Conservation (phyloP, 92 coral and sea anemone genomes). For the Epizoanthus ramosus region DNA sequence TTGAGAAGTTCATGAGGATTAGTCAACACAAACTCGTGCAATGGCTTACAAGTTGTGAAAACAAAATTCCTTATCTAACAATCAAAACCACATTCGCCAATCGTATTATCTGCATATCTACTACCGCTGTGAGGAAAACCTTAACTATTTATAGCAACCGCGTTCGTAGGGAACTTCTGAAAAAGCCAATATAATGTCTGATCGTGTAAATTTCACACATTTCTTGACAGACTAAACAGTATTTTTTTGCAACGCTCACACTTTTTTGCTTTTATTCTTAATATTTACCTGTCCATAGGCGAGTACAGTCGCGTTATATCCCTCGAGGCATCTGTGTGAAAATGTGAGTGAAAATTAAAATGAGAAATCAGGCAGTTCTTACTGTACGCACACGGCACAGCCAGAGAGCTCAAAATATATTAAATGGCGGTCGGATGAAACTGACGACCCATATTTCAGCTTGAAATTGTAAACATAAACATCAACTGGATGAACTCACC, state of each 20-base stretch:
- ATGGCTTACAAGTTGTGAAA: not conserved
- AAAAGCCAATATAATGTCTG: conserved; percentile 13
- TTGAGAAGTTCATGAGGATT: not conserved
- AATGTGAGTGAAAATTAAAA: conserved; percentile 11
- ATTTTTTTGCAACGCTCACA: not conserved
- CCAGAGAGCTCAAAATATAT: not conserved
- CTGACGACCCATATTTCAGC: conserved; percentile 9
- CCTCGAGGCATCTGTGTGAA: conserved; percentile 88
- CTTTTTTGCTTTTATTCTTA: not conserved
- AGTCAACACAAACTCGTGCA: conserved; percentile 29
- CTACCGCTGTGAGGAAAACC: conserved; percentile 32
- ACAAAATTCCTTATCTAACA: conserved; percentile 4
- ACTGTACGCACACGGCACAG: not conserved
- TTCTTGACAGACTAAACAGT: not conserved
- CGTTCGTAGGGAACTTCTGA: conserved; percentile 18
- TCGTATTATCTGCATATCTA: conserved; percentile 12
- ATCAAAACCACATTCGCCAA: conserved; percentile 23
- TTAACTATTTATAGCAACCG: conserved; percentile 23
- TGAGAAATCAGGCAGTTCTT: conserved; percentile 30
- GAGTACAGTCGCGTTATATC: conserved; percentile 96
- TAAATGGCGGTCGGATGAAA: not conserved
- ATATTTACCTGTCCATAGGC: conserved; percentile 96
- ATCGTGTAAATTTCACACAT: conserved; percentile 15
- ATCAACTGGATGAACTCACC: conserved; percentile 64
- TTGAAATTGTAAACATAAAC: conserved; percentile 12